Conservation (phyloP, 2,888 invertebrate species). For the Osedax frankpressi region DNA sequence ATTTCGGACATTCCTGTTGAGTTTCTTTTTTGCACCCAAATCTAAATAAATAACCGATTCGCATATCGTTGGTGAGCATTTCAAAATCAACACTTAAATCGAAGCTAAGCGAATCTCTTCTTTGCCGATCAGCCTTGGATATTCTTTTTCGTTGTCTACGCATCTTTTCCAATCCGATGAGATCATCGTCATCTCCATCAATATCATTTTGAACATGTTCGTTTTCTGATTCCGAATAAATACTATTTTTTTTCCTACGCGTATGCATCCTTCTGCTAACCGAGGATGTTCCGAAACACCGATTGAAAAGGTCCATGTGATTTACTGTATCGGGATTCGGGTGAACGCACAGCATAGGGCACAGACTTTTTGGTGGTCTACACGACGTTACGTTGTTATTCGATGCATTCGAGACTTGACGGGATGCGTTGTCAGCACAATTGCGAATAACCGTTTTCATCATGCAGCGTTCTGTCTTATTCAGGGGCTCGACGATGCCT, state of each 20-base stretch:
- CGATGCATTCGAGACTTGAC: background rate
- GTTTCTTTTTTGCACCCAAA: background rate
- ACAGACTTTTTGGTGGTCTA: background rate
- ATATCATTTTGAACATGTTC: no score
- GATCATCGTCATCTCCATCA: background rate
- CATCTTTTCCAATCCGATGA: background rate
- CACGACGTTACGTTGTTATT: background rate
- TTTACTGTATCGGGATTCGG: background rate
- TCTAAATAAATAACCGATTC: background rate
- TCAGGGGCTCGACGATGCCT: no score
- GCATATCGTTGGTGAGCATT: background rate
- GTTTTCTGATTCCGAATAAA: background rate
- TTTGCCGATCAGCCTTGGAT: background rate
- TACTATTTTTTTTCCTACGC: background rate
- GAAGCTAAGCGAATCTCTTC: background rate
- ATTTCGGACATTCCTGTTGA: no score
- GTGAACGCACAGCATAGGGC: background rate
- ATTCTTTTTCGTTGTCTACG: background rate
- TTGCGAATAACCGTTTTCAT: background rate
- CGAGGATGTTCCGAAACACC: background rate
- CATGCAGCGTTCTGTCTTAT: background rate
- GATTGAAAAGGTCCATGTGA: background rate
- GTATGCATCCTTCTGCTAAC: no score
- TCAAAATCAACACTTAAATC: background rate
- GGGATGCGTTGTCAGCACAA: background rate